These are phyloP conservation scores for Brachionus rubens DNA, from an alignment of 1,140 invertebrate species.

Conservation along the genomic window DNA sequence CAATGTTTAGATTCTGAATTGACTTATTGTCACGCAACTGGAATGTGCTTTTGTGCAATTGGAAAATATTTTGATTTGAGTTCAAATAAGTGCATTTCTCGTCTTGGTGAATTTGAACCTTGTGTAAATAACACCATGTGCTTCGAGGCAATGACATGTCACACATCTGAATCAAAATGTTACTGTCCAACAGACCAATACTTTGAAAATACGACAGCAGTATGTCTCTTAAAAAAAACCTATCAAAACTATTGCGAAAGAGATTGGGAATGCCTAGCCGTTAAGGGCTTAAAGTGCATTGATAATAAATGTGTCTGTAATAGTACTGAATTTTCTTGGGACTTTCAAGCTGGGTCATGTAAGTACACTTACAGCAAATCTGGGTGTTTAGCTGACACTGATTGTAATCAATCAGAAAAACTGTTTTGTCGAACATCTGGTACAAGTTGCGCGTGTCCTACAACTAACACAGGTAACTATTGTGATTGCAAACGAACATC, in stretches of 20 bases:
- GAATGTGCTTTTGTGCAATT: background rate
- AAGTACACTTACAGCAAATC: background rate
- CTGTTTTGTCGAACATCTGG: background rate
- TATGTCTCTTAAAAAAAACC: background rate
- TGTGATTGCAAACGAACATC: background rate
- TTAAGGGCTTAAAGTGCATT: too few relatives aligned
- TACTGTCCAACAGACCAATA: background rate
- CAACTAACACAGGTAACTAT: background rate
- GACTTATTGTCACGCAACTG: background rate
- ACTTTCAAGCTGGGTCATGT: background rate
- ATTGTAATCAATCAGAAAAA: background rate
- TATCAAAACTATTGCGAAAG: background rate
- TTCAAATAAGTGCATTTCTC: background rate
- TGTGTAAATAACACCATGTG: constrained; percentile 17
- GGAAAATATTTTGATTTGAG: background rate
- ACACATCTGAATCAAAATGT: background rate
- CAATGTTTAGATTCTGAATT: constrained; percentile 8
- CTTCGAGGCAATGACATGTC: background rate
- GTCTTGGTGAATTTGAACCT: background rate
- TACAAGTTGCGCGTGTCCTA: background rate
- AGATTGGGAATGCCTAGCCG: background rate
- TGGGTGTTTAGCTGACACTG: background rate
- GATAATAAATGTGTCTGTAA: too few relatives aligned
- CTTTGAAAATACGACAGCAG: background rate
- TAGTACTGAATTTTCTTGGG: background rate